Base-by-base conservation (phyloP, 2,888 invertebrate genomes). In the Bellardia pandia region DNA sequence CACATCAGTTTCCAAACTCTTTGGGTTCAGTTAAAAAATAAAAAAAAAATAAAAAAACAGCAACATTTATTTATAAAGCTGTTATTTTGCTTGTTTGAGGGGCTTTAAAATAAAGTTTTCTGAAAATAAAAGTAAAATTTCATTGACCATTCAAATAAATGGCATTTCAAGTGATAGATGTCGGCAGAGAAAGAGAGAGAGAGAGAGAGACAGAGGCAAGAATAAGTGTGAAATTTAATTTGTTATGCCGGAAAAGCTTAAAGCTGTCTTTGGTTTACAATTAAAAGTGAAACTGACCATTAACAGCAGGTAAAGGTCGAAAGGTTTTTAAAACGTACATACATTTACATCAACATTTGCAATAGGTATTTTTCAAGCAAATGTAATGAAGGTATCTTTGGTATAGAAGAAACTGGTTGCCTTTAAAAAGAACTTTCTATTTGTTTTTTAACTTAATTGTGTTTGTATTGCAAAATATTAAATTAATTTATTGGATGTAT, bases 221-320 rank as follows among this genome's bases (percentile, higher is more conserved):
- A 82, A 82, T 77, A 83, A 77, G 83, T 77, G 77, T 83, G 71
- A 83, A 83, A 83, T 75, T 77, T 56, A 71, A 83, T 77, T 77
- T 83, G 68, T 62, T 23, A 77, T 37, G 83, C 77, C 76, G 64
- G 45, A 71, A 77, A 62, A 71, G 37, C 14, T 56, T 9, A 75
- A 75, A 81, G 72, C 2, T 30, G 11, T 30, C 2, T 11, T 11
- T 58, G 30, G 30, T 11, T 58, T 58, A n/a, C 64, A 68, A 48
- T 30, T 7, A 81, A 76, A 83, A 71, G 69, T 69, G 53, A 82
- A 82, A 82, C 14, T 68, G 42, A 1, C 37, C 40, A 56, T 77
- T 42, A 76, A 23, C 53, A 42, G n/a, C 14, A 40, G 11, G 66
- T 58, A 13, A 23, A 42, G 8, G 30, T 6, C 58, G 0, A 45